phyloP scores from a whole-genome alignment of 2,113 vertebrate genomes.

The Sebastes fasciatus region DNA sequence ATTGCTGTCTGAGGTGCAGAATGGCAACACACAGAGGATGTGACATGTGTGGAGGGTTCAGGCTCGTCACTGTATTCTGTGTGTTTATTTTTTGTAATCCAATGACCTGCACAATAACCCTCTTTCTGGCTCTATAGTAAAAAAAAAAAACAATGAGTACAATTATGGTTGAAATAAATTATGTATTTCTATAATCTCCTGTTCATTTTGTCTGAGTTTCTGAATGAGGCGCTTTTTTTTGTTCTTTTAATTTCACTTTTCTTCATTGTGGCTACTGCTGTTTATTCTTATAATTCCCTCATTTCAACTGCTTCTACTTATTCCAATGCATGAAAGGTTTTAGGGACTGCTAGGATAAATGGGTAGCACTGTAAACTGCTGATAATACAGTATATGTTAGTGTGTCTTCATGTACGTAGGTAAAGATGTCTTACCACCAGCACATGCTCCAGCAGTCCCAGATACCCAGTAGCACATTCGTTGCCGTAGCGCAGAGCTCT shows the following conservation, averaged over 20 bases:
- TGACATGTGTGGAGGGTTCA: not conserved
- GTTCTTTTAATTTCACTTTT: not conserved
- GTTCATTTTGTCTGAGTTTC: no score
- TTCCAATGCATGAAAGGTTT: not conserved
- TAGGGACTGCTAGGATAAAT: not conserved
- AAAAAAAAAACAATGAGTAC: not conserved
- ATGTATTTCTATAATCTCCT: not conserved
- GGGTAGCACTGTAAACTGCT: not conserved
- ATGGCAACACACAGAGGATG: not conserved
- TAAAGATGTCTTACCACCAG: conserved; percentile 89
- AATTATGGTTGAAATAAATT: not conserved
- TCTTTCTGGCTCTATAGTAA: not conserved
- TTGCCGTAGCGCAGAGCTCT: conserved; percentile 93
- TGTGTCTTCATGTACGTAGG: not conserved
- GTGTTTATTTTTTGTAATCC: not conserved
- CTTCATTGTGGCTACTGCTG: not conserved
- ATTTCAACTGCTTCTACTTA: not conserved
- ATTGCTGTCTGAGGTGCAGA: not conserved
- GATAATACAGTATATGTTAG: not conserved
- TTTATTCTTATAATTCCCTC: not conserved
- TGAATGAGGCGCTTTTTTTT: no score
- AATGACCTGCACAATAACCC: not conserved
- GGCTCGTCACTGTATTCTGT: not conserved
- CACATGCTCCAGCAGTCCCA: conserved; percentile 95
- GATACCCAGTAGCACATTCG: conserved; percentile 94